Evolutionary conservation across 2,113 vertebrate genomes (phyloP).

Genomic region (Tragelaphus scriptus): DNA sequence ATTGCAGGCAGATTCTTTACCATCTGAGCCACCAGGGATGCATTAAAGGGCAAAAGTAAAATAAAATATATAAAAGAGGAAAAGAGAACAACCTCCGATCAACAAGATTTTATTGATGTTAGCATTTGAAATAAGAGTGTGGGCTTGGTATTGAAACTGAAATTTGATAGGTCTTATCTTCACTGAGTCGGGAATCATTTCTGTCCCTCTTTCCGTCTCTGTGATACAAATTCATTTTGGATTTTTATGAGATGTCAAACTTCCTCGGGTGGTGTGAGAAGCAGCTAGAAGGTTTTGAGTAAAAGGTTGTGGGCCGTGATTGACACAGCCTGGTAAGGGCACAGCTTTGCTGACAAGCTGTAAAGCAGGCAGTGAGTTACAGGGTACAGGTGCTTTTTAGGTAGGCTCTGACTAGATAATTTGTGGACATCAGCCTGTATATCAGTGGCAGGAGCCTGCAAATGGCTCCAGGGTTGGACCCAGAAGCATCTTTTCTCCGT

Average conservation of each 20-base stretch:
- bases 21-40: rapidly evolving
- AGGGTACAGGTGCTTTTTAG: constrained; percentile 73
- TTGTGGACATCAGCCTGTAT: constrained; percentile 64
- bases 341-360: constrained; percentile 62
- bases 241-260: constrained; percentile 75
- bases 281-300: constrained; percentile 41
- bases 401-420: constrained; percentile 71
- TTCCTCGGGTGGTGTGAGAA: constrained; percentile 70
- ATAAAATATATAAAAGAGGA: not conserved
- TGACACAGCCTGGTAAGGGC: constrained; percentile 65
- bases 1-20: not conserved
- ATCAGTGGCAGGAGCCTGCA: constrained; percentile 65
- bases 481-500: constrained; percentile 48
- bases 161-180: constrained; percentile 44
- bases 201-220: constrained; percentile 13
- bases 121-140: constrained; percentile 35
- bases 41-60: not conserved
- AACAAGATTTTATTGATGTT: not conserved
- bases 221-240: constrained; percentile 64
- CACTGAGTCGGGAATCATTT: constrained; percentile 56
- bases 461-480: constrained; percentile 25
- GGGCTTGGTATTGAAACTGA: not conserved
- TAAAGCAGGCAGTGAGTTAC: constrained; percentile 70
- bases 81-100: not conserved
- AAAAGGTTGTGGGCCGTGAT: constrained; percentile 68